Evolutionary conservation across 2,113 vertebrate genomes (phyloP), one percentile per base, ranked within the genome.

Genomic region (Scortum barcoo): DNA sequence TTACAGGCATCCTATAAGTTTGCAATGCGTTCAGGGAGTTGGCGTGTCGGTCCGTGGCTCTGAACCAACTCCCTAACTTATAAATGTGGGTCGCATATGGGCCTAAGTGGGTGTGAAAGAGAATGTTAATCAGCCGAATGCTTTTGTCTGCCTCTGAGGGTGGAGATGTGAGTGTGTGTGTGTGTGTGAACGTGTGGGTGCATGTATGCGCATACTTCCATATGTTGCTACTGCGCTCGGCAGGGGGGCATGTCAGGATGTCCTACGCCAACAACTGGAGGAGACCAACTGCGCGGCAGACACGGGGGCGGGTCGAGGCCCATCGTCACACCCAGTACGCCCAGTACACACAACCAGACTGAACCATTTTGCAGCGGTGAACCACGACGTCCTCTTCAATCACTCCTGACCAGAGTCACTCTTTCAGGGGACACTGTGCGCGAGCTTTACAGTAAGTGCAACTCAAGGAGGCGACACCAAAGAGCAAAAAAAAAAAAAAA

Each of bases 71-170:
- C 57, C 63, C 57, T 44, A 26, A 81, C 82, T 50, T 38, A 22
- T 40, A 86, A 83, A 88, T 81, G 85, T 87, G 69, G 84, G 56
- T 48, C 72, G 73, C 88, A 89, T 84, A 72, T 86, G 83, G 79
- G 48, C 24, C 72, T 62, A 84, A 88, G 87, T 83, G 87, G 75
- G 81, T 88, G 86, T 84, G 87, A 90, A 83, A 80, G 80, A 78
- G 84, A 89, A 89, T 83, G 71, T 88, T 86, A 87, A 91, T 91
- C 80, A 91, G 83, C 24, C 63, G 68, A 72, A 85, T 57, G 58
- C 80, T 72, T 76, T 81, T 79, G 56, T 85, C 51, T 68, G 77
- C 66, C 73, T 88, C 24, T 5, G 17, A 71, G 80, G 65, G 75
- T 67, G 79, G 56, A 66, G 77, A 11, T 40, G 22, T 28, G 14